Evolutionary conservation across 2,797 vertebrate genomes (phyloP).

Genomic region (Esox masquinongy): DNA sequence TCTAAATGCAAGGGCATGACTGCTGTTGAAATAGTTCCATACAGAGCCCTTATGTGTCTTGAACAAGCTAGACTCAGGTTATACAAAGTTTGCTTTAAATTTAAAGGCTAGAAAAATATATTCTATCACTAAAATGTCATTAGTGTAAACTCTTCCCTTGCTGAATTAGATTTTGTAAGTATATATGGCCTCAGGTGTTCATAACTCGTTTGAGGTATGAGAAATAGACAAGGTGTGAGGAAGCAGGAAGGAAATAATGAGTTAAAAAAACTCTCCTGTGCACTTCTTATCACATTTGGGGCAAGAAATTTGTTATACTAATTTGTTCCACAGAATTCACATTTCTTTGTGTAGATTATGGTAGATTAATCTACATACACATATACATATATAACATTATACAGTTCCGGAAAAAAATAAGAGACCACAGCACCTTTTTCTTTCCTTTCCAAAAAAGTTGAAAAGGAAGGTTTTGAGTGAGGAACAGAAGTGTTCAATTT

Average conservation of each 20-base stretch:
- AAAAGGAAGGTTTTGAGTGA: too few species aligned
- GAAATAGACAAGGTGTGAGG: not conserved
- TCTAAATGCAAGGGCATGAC: conserved; percentile 9
- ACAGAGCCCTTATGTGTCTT: not conserved
- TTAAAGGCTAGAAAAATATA: not conserved
- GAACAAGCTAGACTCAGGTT: not conserved
- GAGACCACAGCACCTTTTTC: too few species aligned
- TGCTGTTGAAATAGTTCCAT: conserved; percentile 5
- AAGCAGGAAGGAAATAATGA: not conserved
- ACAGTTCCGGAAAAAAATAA: too few species aligned
- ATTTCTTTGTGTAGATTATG: not conserved
- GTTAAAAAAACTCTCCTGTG: conserved; percentile 3
- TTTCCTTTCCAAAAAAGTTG: too few species aligned
- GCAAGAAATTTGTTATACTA: not conserved
- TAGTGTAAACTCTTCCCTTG: not conserved
- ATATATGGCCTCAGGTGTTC: not conserved
- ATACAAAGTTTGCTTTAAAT: not conserved
- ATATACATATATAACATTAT: too few species aligned
- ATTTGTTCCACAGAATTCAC: not conserved
- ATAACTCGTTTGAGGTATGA: not conserved
- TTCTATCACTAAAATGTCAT: not conserved
- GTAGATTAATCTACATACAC: not conserved
- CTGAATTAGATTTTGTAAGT: not conserved
- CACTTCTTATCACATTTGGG: not conserved
- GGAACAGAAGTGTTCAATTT: too few species aligned